Base-by-base conservation (phyloP, 37 sponge, comb jelly and placozoan species). In the Spongia lamella region DNA sequence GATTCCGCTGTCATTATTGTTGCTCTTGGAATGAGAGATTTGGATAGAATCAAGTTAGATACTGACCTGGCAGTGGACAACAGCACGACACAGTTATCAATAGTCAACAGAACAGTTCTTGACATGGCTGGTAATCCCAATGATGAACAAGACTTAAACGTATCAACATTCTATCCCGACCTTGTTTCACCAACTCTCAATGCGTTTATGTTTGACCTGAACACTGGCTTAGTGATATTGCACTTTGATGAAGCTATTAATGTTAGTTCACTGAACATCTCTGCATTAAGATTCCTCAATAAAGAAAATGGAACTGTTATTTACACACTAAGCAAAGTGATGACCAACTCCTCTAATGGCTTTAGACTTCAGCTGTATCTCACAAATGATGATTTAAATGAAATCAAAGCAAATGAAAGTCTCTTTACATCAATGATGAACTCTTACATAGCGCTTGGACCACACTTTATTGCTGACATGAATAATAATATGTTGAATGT, bases 221-320 rank as follows among this genome's bases (percentile, higher is more conserved):
- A 88, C 63, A 14, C 47, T 49, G 93, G 93, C 26, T 51, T 78
- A 17, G 37, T 85, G 2, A 33, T 25, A 1, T 61, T 93, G 17
- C 73, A 71, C 59, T 93, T 93, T 77, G 76, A 88, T 43, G 93
- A 93, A 68, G 64, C 80, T 0, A 74, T 93, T 9, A 85, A 93
- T 31, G 73, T 70, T 25, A 40, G 38, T 11, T 64, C 85, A 20
- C 70, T 93, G 14, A 61, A 85, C 26, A 78, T 87, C 5, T 27
- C 76, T 16, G 67, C 53, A 20, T 43, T 93, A 33, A 54, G 73
- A 7, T 88, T 93, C 79, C 68, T 78, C 36, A 55, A 88, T 36
- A 59, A 33, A 31, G 59, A 66, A 3, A 79, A 75, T 67, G 86
- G 80, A 1, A 68, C 70, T 13, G 71, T 78, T 4, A 63, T 81